Percentiles rank a stretch among this genome's conserved stretches.
phyloP scores from a whole-genome alignment of 2,113 vertebrate species.

The Rhipidura dahli region DNA sequence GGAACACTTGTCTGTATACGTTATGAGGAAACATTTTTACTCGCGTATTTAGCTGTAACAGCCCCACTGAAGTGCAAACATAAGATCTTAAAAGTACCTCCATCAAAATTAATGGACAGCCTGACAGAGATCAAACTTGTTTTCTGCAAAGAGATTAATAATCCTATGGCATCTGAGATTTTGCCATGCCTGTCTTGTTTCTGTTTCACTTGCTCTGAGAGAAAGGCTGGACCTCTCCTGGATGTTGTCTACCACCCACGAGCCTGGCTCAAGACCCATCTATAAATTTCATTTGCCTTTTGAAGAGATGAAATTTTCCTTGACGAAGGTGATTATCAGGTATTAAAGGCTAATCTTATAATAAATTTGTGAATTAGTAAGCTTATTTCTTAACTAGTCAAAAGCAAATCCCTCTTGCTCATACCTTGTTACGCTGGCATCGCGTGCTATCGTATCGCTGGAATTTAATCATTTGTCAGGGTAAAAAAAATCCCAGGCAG shows the following conservation, averaged over 20 bases:
- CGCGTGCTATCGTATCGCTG: background rate
- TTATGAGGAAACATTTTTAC: background rate
- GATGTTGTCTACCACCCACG: background rate
- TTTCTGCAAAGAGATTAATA: constrained; percentile 11
- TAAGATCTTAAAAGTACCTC: constrained; percentile 28
- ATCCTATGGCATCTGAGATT: background rate
- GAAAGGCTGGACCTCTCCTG: background rate
- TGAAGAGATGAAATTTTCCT: constrained; percentile 63
- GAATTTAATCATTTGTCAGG: constrained; percentile 32
- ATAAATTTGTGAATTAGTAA: constrained; percentile 70
- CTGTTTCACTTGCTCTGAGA: background rate
- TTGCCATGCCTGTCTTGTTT: background rate
- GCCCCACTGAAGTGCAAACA: background rate
- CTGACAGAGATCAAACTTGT: constrained; percentile 43
- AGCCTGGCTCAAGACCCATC: constrained; percentile 49
- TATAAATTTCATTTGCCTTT: constrained; percentile 57
- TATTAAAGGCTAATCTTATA: constrained; percentile 71
- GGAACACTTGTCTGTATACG: background rate
- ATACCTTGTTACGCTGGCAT: constrained; percentile 41
- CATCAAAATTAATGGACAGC: constrained; percentile 57
- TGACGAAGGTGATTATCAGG: constrained; percentile 73
- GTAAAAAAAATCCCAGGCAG: constrained; percentile 7
- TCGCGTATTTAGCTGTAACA: background rate
- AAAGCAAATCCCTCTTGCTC: constrained; percentile 64
- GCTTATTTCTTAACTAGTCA: constrained; percentile 67